These are phyloP conservation scores for Todiramphus saurophagus DNA, from an alignment of 2,113 vertebrate genomes.

Conservation along the genomic window DNA sequence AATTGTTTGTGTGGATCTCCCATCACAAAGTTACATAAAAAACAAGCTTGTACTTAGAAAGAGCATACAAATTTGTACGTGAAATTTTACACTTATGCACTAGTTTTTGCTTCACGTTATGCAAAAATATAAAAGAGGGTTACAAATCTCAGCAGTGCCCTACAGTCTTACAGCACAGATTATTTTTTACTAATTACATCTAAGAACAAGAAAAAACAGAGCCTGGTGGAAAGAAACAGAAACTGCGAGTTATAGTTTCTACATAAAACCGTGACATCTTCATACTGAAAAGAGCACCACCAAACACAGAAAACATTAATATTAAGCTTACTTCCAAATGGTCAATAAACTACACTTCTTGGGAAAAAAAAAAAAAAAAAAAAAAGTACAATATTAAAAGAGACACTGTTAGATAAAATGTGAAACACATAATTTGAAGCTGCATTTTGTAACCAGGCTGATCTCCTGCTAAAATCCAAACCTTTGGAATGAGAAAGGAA, in stretches of 20 bases:
- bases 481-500: neutral
- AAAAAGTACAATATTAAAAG: neutral
- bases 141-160: neutral
- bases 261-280: neutral
- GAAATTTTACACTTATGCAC: neutral
- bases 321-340: neutral
- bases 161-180: neutral
- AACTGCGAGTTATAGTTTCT: neutral
- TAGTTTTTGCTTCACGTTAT: neutral
- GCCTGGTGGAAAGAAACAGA: neutral
- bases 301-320: neutral
- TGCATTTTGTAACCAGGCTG: neutral
- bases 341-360: neutral
- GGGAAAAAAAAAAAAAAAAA: neutral
- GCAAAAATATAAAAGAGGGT: neutral
- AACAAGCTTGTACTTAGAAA: neutral
- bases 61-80: neutral
- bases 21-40: neutral
- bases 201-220: neutral
- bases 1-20: neutral
- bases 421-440: neutral
- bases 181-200: neutral
- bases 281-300: neutral
- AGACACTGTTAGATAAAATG: neutral
- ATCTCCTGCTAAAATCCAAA: neutral